These are phyloP conservation scores for Actenoides lindsayi DNA, from an alignment of 2,113 vertebrate species.

Conservation along the genomic window DNA sequence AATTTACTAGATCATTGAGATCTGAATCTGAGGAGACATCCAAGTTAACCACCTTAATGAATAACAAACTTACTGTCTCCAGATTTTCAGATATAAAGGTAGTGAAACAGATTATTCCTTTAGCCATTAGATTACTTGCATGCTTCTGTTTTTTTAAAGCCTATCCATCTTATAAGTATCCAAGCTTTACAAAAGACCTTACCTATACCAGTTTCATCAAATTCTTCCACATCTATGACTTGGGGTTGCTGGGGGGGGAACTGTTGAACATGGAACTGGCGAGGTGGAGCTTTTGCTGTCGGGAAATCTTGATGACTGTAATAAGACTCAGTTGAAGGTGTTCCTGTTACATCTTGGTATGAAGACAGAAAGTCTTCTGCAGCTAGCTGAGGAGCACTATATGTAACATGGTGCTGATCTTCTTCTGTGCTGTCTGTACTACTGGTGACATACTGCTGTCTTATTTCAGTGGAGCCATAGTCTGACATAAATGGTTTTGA, in stretches of 20 bases:
- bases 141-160: neutral
- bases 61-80: neutral
- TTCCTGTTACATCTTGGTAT: conserved; percentile 7
- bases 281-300: conserved; percentile 63
- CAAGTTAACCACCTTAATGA: neutral
- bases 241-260: conserved; percentile 77
- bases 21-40: neutral
- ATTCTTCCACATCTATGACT: conserved; percentile 89
- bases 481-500: conserved; percentile 33
- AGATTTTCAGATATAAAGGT: neutral
- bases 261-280: conserved; percentile 69
- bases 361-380: conserved; percentile 21
- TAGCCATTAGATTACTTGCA: neutral
- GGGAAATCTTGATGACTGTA: conserved; percentile 24
- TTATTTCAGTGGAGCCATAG: conserved; percentile 58
- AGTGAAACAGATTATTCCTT: neutral
- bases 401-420: neutral
- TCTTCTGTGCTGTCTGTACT: conserved; percentile 43
- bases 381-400: neutral
- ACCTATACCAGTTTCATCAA: conserved; percentile 77
- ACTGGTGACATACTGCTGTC: conserved; percentile 26
- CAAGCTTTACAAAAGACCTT: neutral
- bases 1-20: neutral
- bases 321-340: conserved; percentile 27
- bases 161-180: neutral